Evolutionary conservation across 2,113 vertebrate genomes (phyloP).

Genomic region (Chloebia gouldiae): DNA sequence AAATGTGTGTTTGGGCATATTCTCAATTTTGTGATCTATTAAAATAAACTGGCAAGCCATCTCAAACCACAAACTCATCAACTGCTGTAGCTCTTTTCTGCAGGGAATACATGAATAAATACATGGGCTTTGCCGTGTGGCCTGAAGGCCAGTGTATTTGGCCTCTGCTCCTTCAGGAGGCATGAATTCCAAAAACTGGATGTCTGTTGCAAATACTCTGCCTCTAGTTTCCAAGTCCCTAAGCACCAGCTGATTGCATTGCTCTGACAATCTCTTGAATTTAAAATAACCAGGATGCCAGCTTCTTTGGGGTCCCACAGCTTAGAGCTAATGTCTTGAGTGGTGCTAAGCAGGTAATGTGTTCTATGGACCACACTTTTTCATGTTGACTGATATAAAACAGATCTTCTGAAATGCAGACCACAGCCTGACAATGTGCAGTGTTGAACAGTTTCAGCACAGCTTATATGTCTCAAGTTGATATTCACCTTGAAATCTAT

Average conservation of each 20-base stretch:
- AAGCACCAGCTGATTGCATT: background rate
- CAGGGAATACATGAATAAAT: conserved; percentile 55
- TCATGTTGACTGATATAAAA: background rate
- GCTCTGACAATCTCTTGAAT: background rate
- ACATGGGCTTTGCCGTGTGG: conserved; percentile 12
- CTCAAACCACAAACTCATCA: conserved; percentile 64
- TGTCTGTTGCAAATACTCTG: conserved; percentile 5
- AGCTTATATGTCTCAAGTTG: background rate
- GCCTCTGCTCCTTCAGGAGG: conserved; percentile 33
- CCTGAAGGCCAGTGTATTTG: conserved; percentile 46
- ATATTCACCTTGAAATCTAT: background rate
- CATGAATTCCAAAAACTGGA: conserved; percentile 12
- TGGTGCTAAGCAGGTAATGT: background rate
- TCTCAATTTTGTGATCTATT: conserved; percentile 64
- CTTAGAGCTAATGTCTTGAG: background rate
- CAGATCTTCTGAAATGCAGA: background rate
- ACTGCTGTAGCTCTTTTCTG: conserved; percentile 40
- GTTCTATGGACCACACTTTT: background rate
- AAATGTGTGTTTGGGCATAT: conserved; percentile 63
- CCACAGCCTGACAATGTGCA: background rate
- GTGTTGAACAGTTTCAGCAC: background rate
- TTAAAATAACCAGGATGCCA: background rate
- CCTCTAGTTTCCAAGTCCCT: background rate
- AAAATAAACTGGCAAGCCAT: conserved; percentile 62
- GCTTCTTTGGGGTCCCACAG: background rate